A percentile compares a stretch with the other conserved stretches of the same genome.
These are phyloP conservation scores for Calephelis nemesis DNA, from an alignment of 1,140 invertebrate species.

Conservation along the genomic window DNA sequence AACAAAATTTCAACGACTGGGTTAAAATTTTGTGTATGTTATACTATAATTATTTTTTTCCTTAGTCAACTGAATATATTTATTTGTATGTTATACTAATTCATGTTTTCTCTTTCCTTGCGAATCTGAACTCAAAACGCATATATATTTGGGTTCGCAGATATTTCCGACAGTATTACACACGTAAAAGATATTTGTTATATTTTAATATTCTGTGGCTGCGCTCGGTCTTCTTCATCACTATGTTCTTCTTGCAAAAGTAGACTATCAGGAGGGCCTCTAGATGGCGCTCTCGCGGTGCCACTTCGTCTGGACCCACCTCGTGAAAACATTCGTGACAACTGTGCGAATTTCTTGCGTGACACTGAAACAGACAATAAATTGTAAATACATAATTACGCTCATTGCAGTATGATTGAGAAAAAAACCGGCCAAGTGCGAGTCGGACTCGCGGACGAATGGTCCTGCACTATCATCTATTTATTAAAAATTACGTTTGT, in stretches of 20 bases:
- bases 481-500: no score
- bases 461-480: no score
- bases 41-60: no score
- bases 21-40: no score
- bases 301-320: conserved; percentile 84
- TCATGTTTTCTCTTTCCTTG: no score
- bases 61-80: no score
- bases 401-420: neutral
- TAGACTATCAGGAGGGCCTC: conserved; percentile 75
- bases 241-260: conserved; percentile 82
- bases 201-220: conserved; percentile 47
- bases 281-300: conserved; percentile 70
- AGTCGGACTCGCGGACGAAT: no score
- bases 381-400: neutral
- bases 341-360: conserved; percentile 89
- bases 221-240: conserved; percentile 78
- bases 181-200: conserved; percentile 30
- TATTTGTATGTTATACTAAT: no score
- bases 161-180: neutral
- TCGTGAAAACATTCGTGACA: conserved; percentile 88
- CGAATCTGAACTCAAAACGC: no score
- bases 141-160: no score
- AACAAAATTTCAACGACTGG: no score
- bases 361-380: conserved; percentile 76
- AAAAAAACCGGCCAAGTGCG: neutral